Evolutionary conservation across 2,888 invertebrate species (phyloP).

Genomic region (Philhelius pedissequus): DNA sequence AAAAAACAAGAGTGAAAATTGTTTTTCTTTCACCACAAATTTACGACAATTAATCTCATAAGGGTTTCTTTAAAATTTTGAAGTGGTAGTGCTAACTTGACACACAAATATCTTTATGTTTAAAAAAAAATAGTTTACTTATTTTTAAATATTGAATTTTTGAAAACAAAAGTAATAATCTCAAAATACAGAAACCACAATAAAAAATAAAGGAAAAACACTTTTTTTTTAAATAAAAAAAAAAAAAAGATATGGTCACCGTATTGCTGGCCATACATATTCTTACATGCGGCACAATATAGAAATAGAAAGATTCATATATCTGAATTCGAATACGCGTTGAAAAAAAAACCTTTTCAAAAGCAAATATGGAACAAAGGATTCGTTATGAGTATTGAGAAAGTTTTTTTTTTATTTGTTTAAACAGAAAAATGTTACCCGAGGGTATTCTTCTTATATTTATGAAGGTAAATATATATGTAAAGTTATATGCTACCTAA

Average conservation of each 20-base stretch:
- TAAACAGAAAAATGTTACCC: slow-evolving; percentile 26
- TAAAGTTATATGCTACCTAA: background rate
- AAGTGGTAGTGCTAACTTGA: too few relatives aligned
- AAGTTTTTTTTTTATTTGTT: background rate
- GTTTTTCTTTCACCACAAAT: too few relatives aligned
- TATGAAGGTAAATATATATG: background rate
- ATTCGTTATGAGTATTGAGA: slow-evolving; percentile 28
- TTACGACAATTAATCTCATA: too few relatives aligned
- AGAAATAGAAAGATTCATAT: background rate
- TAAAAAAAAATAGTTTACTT: too few relatives aligned
- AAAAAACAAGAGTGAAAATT: too few relatives aligned
- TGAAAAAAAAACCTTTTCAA: background rate
- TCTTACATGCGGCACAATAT: background rate
- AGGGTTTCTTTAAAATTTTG: too few relatives aligned
- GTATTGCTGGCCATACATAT: background rate
- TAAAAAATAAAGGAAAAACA: too few relatives aligned
- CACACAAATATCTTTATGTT: too few relatives aligned
- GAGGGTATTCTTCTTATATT: background rate
- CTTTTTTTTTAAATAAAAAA: too few relatives aligned
- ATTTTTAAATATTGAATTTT: too few relatives aligned
- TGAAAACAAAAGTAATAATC: too few relatives aligned
- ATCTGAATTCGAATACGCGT: background rate
- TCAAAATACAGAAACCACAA: too few relatives aligned
- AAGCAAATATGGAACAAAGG: slow-evolving; percentile 30
- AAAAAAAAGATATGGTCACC: background rate